phyloP scores from a whole-genome alignment of 2,797 vertebrate genomes.

The Heterohyrax brucei region DNA sequence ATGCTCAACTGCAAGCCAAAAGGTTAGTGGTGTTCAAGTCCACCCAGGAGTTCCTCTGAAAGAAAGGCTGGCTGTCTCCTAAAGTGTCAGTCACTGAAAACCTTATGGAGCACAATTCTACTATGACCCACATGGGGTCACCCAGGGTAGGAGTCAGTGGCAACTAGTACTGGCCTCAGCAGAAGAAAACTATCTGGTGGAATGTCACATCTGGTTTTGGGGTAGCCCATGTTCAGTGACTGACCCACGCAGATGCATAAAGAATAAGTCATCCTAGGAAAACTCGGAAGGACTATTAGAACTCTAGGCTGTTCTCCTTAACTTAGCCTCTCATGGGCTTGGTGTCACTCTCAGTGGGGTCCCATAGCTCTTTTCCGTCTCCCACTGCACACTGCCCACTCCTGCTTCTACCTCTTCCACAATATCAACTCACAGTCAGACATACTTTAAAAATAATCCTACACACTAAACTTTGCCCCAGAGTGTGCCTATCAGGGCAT shows the following conservation, averaged over 20 bases:
- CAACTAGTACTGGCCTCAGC: not conserved
- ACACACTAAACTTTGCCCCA: not conserved
- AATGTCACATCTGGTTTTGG: not conserved
- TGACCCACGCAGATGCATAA: not conserved
- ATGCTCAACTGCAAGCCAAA: not conserved
- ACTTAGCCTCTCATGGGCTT: not conserved
- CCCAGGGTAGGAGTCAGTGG: too few relatives aligned
- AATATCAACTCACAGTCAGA: not conserved
- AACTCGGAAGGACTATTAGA: not conserved
- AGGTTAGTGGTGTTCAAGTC: not conserved
- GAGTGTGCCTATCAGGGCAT: not conserved
- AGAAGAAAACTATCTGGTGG: not conserved
- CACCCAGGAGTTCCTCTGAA: not conserved
- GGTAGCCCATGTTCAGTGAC: not conserved
- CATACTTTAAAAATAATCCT: not conserved
- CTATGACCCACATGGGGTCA: too few relatives aligned
- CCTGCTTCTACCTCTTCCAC: not conserved
- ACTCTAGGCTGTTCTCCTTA: too few relatives aligned
- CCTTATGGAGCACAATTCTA: too few relatives aligned
- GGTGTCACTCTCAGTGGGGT: not conserved
- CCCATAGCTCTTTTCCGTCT: accelerated
- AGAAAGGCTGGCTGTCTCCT: not conserved
- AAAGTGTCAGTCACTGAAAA: not conserved
- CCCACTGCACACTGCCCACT: accelerated
- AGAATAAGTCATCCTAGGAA: accelerated